These are phyloP conservation scores for Morus bassanus DNA, from an alignment of 2,797 vertebrate species.

Conservation along the genomic window DNA sequence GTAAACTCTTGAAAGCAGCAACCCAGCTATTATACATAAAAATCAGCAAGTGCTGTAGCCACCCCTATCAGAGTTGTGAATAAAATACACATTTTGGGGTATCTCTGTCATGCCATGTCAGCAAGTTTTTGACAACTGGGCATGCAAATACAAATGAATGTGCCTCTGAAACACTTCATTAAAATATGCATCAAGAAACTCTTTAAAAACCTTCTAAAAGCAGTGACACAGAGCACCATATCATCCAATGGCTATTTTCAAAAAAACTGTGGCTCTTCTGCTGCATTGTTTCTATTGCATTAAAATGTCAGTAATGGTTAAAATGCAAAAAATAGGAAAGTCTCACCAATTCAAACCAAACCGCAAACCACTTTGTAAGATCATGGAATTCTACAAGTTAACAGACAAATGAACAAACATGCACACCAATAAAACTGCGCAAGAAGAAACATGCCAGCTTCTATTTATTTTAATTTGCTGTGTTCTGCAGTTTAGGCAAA, in stretches of 20 bases:
- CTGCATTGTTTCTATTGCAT: not conserved
- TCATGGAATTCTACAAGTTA: slow-evolving; percentile 55
- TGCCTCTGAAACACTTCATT: not conserved
- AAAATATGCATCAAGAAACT: not conserved
- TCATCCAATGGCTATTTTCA: not conserved
- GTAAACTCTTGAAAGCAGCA: not conserved
- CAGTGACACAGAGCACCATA: not conserved
- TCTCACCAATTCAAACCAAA: slow-evolving; percentile 27
- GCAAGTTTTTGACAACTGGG: not conserved
- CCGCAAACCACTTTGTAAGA: slow-evolving; percentile 47
- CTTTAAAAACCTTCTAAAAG: not conserved
- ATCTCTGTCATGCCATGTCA: not conserved
- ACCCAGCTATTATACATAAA: fast-evolving
- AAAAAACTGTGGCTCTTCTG: not conserved
- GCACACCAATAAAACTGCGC: slow-evolving; percentile 57
- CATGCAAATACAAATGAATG: not conserved
- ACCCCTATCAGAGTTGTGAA: not conserved
- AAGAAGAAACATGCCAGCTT: slow-evolving; percentile 55
- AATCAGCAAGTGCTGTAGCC: not conserved
- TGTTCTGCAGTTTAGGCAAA: not conserved
- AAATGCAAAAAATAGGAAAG: slow-evolving; percentile 25
- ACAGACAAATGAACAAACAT: slow-evolving; percentile 53
- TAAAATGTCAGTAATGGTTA: slow-evolving; percentile 29
- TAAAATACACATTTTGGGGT: not conserved
- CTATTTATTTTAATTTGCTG: slow-evolving; percentile 37